Base-by-base conservation (phyloP, 2,113 vertebrate species). In the Aptenodytes patagonicus region DNA sequence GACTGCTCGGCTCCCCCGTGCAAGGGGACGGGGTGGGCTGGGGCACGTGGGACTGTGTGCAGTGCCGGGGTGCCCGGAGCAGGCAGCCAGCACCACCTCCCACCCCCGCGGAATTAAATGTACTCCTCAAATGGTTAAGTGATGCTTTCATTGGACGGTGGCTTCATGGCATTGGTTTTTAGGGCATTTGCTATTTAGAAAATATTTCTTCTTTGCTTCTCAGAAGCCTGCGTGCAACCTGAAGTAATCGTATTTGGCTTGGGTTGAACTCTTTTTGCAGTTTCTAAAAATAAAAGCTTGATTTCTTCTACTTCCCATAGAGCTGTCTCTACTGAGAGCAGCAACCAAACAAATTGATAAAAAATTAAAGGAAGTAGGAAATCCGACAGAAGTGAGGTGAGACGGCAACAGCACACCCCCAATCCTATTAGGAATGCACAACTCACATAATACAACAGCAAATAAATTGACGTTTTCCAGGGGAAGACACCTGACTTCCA, bases 351-450 rank as follows among this genome's bases (percentile, higher is more conserved):
- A 13, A 66, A 52, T 1, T 7, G 83, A 60, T 69, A 12, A 83
- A 70, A 91, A 65, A 70, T 61, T 8, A 55, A 88, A 75, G 82
- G 52, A 20, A 36, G 17, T 4, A 28, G 76, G 55, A 47, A 79
- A 64, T 31, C 12, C 82, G 13, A 1, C 9, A 24, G 90, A 40
- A 40, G 65, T 4, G 44, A 54, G 40, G 8, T 0, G 18, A 36
- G 90, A 8, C 1, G 8, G 61, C 34, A 40, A 1, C 55, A 51
- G 87, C 92, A 13, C 5, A 10, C 6, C 66, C 85, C 58, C 4
- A 0, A 0, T 4, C 5, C 42, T 10, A 7, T 11, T 6, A 6
- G 87, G 46, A 18, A 8, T 0, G 2, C 0, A 1, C n/a, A n/a
- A 0, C 80, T 54, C 72, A 0, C 17, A 2, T 1, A 32, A 26